phyloP scores from a whole-genome alignment of 2,797 vertebrate species.

The Thaleichthys pacificus region DNA sequence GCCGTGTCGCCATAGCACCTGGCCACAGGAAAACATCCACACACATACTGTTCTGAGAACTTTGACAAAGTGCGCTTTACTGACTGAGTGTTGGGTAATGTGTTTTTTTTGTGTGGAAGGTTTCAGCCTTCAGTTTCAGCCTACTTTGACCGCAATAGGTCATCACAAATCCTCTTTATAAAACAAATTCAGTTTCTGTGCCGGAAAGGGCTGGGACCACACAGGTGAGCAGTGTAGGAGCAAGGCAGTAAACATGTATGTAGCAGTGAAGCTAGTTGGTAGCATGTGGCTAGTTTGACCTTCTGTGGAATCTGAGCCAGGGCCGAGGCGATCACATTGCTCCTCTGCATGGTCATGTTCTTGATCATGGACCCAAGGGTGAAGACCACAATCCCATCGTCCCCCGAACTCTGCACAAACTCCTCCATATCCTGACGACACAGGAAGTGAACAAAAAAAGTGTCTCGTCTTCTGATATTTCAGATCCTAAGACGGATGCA shows the following conservation, averaged over 20 bases:
- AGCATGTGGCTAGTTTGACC: slow-evolving; percentile 60
- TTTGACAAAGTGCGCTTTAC: background rate
- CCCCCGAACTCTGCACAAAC: slow-evolving; percentile 88
- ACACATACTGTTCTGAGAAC: background rate
- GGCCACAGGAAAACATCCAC: slow-evolving; percentile 6
- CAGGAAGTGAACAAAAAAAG: too few species aligned
- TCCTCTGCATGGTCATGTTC: slow-evolving; percentile 82
- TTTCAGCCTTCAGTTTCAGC: background rate
- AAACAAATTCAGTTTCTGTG: background rate
- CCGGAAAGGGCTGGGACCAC: too few species aligned
- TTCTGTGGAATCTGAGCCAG: slow-evolving; percentile 90
- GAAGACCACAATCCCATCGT: slow-evolving; percentile 86
- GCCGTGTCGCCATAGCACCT: slow-evolving; percentile 88
- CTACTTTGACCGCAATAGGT: too few species aligned
- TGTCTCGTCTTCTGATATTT: background rate
- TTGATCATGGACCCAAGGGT: slow-evolving; percentile 84
- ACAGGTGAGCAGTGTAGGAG: too few species aligned
- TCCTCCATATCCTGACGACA: slow-evolving; percentile 85
- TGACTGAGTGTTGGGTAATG: background rate
- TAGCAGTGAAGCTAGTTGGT: too few species aligned
- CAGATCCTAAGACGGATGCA: background rate
- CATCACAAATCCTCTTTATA: background rate
- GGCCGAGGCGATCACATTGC: slow-evolving; percentile 80
- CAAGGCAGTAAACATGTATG: background rate
- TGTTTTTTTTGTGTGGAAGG: background rate